These are phyloP conservation scores for Hormaphis cornu DNA, from an alignment of 1,140 invertebrate species.

Conservation along the genomic window DNA sequence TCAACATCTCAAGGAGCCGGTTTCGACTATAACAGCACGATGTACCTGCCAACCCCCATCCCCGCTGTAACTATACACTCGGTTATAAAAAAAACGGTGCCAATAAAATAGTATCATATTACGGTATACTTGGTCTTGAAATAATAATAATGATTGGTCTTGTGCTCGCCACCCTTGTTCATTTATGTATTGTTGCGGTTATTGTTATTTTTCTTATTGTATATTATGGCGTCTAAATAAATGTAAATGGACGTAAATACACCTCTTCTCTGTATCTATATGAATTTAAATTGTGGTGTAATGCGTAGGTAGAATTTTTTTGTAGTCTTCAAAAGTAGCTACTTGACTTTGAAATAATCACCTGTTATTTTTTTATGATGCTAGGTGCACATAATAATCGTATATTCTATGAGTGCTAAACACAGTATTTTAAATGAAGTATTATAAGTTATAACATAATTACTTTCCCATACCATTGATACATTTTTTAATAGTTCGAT, in stretches of 20 bases:
- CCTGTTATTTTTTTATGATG: constrained; percentile 12
- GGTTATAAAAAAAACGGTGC: background rate
- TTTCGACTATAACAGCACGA: background rate
- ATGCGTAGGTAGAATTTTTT: background rate
- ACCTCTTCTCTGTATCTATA: background rate
- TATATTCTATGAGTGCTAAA: no score
- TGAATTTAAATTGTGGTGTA: background rate
- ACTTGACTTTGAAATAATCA: constrained; percentile 10
- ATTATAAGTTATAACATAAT: no score
- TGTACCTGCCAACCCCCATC: constrained; percentile 8
- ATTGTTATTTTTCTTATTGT: constrained; percentile 12
- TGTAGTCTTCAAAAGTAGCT: background rate
- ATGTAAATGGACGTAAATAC: background rate
- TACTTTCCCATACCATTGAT: no score
- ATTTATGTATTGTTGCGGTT: background rate
- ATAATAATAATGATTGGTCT: constrained; percentile 28
- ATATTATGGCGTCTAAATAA: background rate
- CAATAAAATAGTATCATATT: constrained; percentile 28
- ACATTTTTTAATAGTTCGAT: no score
- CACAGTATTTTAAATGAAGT: background rate
- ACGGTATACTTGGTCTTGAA: background rate
- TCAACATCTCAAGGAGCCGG: constrained; percentile 10
- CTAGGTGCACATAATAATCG: no score
- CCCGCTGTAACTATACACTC: constrained; percentile 5
- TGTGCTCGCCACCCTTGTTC: background rate